Conservation (phyloP, 2,113 vertebrate species). For the Myocastor coypus region DNA sequence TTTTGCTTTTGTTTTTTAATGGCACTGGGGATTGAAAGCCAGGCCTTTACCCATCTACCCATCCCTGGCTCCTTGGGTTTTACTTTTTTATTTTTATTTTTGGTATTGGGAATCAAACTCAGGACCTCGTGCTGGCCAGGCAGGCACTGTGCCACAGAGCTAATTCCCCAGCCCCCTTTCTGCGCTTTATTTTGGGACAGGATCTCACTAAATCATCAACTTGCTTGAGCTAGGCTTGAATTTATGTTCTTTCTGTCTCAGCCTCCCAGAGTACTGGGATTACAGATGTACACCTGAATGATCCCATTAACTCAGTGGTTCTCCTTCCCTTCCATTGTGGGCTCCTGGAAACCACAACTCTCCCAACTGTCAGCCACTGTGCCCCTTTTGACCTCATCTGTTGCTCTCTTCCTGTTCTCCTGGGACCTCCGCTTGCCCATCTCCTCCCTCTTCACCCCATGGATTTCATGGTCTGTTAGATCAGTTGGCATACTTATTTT, state of each 20-base stretch:
- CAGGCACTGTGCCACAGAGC: too few species aligned
- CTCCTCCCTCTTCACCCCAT: neutral
- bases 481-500: neutral
- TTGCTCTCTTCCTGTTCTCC: too few species aligned
- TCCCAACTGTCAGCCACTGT: too few species aligned
- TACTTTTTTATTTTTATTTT: neutral
- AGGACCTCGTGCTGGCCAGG: too few species aligned
- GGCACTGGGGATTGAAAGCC: neutral
- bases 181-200: neutral
- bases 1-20: neutral
- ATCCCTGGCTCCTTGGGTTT: neutral
- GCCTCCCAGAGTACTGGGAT: neutral
- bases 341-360: too few species aligned
- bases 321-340: too few species aligned
- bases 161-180: too few species aligned
- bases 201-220: neutral
- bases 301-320: too few species aligned
- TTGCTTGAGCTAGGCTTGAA: neutral
- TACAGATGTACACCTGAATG: neutral
- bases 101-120: too few species aligned
- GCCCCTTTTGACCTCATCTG: neutral
- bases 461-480: neutral
- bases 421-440: neutral
- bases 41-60: neutral
- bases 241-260: neutral